Percentiles rank a stretch among this genome's conserved stretches.
phyloP scores from a whole-genome alignment of 2,113 vertebrate genomes.

The Donacobius atricapilla region DNA sequence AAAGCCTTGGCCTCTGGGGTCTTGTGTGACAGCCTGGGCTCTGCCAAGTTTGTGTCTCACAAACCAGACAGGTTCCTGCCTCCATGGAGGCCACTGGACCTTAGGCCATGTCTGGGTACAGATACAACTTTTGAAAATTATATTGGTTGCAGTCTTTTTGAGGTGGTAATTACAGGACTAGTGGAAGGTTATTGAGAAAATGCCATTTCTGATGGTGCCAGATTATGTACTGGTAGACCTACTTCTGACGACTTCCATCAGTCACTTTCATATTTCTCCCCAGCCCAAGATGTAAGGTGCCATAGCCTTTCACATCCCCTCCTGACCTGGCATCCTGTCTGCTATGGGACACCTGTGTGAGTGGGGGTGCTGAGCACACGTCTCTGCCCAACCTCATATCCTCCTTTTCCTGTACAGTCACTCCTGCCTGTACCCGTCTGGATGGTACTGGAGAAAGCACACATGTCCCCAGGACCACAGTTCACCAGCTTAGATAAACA shows the following conservation, averaged over 20 bases:
- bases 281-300: neutral
- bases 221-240: fast-evolving
- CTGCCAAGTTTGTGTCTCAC: neutral
- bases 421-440: neutral
- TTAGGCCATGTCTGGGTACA: neutral
- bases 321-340: neutral
- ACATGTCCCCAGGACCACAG: neutral
- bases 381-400: neutral
- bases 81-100: neutral
- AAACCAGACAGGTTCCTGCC: neutral
- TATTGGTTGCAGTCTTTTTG: neutral
- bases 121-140: neutral
- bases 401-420: neutral
- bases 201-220: neutral
- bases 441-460: neutral
- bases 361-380: neutral
- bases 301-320: neutral
- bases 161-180: neutral
- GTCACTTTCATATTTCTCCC: neutral
- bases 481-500: neutral
- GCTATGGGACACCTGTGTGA: neutral
- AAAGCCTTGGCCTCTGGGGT: neutral
- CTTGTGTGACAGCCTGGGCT: neutral
- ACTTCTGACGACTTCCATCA: neutral
- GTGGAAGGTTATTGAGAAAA: neutral